Percentiles rank a stretch among this genome's conserved stretches.
phyloP scores from a whole-genome alignment of 1,140 invertebrate species.

The Drosophila tropicalis region DNA sequence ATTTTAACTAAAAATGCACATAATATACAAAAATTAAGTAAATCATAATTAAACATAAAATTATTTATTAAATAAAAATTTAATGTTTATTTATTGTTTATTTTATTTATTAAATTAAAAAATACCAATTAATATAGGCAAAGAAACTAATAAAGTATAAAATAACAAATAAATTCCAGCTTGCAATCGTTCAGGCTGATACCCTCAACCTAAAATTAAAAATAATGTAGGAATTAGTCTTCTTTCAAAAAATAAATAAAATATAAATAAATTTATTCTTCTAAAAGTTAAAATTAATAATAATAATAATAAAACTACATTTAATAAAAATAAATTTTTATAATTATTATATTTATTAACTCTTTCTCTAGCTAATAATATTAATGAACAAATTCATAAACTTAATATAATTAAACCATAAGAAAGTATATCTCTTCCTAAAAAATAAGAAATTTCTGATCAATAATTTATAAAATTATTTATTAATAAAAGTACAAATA shows the following conservation, averaged over 20 bases:
- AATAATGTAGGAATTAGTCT: conserved; percentile 86
- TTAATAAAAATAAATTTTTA: conserved; percentile 84
- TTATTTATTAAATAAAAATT: no score
- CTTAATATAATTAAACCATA: conserved; percentile 84
- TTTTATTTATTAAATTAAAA: no score
- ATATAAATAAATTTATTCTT: conserved; percentile 85
- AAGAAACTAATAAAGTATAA: no score
- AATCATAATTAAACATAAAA: no score
- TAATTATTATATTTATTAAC: conserved; percentile 83
- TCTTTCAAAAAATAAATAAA: conserved; percentile 88
- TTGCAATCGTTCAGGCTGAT: no score
- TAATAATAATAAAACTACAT: conserved; percentile 85
- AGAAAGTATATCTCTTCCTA: conserved; percentile 84
- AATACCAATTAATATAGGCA: no score
- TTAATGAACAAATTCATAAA: conserved; percentile 84
- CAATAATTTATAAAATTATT: conserved; percentile 79
- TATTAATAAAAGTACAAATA: conserved; percentile 82
- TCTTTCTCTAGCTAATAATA: conserved; percentile 84
- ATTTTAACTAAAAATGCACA: no score
- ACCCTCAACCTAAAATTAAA: conserved; percentile 87
- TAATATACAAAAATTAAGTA: no score
- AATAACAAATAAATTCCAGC: no score
- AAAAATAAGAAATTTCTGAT: conserved; percentile 80
- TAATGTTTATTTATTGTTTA: no score
- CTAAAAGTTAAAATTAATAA: conserved; percentile 85